phyloP scores from a whole-genome alignment of 2,797 vertebrate genomes.

The Danio tinwini region DNA sequence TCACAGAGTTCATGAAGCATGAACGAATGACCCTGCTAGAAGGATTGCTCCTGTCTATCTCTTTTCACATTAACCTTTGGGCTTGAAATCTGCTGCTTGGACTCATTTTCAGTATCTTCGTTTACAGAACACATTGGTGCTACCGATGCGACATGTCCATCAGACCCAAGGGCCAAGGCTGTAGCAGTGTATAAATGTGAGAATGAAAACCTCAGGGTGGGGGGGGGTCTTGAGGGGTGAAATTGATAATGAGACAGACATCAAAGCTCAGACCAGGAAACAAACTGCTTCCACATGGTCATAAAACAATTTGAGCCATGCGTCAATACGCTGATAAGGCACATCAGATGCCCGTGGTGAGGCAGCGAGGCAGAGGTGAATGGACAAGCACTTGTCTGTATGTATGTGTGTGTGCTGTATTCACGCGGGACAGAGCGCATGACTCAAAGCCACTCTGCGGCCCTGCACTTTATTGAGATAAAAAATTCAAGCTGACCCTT shows the following conservation, averaged over 20 bases:
- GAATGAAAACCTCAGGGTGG: constrained; percentile 37
- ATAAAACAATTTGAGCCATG: constrained; percentile 56
- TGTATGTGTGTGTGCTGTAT: constrained; percentile 46
- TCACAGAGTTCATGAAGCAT: constrained; percentile 16
- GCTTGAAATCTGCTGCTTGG: constrained; percentile 40
- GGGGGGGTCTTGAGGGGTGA: constrained; percentile 33
- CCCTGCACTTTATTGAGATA: constrained; percentile 54
- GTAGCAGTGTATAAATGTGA: constrained; percentile 42
- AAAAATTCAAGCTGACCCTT: constrained; percentile 56
- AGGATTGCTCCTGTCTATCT: constrained; percentile 7
- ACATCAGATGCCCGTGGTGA: constrained; percentile 49
- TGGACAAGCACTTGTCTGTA: constrained; percentile 25
- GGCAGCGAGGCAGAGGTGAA: constrained; percentile 32
- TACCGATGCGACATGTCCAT: constrained; percentile 34
- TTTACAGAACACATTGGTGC: constrained; percentile 21
- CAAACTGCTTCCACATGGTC: constrained; percentile 44
- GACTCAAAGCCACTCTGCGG: constrained; percentile 49
- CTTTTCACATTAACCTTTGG: constrained; percentile 37
- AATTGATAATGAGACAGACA: constrained; percentile 54
- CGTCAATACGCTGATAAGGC: constrained; percentile 52
- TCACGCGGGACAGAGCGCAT: constrained; percentile 40
- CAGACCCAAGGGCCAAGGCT: constrained; percentile 39
- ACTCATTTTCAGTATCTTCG: constrained; percentile 30
- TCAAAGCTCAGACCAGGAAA: constrained; percentile 53
- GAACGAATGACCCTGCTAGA: constrained; percentile 28